Evolutionary conservation across 2,888 invertebrate genomes (phyloP), one percentile per base, ranked within the genome.

Genomic region (Philaethria dido): DNA sequence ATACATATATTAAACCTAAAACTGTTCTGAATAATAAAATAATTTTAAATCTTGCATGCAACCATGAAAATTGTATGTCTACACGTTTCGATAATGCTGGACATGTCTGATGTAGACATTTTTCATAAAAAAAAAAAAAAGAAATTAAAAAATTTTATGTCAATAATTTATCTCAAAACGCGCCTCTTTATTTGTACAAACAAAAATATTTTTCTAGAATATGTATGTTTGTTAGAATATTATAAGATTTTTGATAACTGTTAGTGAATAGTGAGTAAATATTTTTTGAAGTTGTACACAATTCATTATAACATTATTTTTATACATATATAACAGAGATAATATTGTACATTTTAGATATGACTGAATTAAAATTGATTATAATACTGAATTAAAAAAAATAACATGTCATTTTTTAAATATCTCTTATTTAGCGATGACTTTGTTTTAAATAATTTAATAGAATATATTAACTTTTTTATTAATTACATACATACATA

Each of bases 11-110:
- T 36, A 36, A 36, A 36, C 3, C 6, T 29, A 29, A 29, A 42
- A 42, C 5, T n/a, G n/a, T n/a, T n/a, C n/a, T n/a, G n/a, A n/a
- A n/a, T n/a, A n/a, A n/a, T n/a, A 3, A 33, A 8, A 8, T 33
- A 33, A 33, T 33, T 8, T 8, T 33, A 6, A 9, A 33, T 33
- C 9, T 33, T 33, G 33, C 33, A 33, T 8, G 11, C 18, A 18
- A 45, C 45, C 3, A 45, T 45, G 11, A 45, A 3, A 44, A 45
- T 18, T 9, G 0, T 4, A 13, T 39, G 36, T 36, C 3, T 69
- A 77, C 80, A 88, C 86, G 74, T 76, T 82, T 80, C 76, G 72
- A 77, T 85, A 87, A 88, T 88, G 89, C 88, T 75, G 85, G 87
- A 65, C 87, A 87, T 88, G 9, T n/a, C n/a, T 57, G 20, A 22